Percentiles rank a stretch among this genome's conserved stretches.
phyloP scores from a whole-genome alignment of 2,113 vertebrate genomes.

The Bostrychus sinensis region DNA sequence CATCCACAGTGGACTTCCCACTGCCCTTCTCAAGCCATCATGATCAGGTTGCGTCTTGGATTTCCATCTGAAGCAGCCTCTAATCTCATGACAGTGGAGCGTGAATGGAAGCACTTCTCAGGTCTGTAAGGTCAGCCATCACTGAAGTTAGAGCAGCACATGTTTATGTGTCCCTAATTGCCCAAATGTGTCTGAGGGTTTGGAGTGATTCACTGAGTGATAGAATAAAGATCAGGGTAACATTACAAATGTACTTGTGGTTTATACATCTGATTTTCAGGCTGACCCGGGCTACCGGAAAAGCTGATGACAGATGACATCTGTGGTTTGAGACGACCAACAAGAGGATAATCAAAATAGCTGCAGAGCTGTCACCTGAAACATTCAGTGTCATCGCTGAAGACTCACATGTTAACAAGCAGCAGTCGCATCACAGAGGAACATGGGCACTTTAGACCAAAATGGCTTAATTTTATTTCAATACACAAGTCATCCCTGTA shows the following conservation, averaged over 20 bases:
- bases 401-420: constrained; percentile 13
- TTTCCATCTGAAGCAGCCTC: constrained; percentile 71
- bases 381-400: constrained; percentile 14
- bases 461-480: constrained; percentile 5
- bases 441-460: background rate
- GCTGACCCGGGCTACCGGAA: background rate
- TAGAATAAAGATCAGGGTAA: constrained; percentile 30
- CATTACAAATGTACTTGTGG: background rate
- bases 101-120: constrained; percentile 61
- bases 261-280: constrained; percentile 19
- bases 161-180: constrained; percentile 67
- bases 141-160: constrained; percentile 58
- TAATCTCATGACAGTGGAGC: constrained; percentile 62
- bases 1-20: constrained; percentile 65
- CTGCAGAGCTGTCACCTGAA: constrained; percentile 7
- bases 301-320: constrained; percentile 22
- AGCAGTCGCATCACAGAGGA: background rate
- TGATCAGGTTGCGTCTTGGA: constrained; percentile 72
- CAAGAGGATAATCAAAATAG: constrained; percentile 31
- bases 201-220: constrained; percentile 34
- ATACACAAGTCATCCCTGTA: background rate
- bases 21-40: constrained; percentile 42
- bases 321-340: constrained; percentile 25
- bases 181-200: constrained; percentile 45
- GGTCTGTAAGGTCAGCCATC: constrained; percentile 49